Base-by-base conservation (phyloP, 2,888 invertebrate genomes). In the Noctua janthina region DNA sequence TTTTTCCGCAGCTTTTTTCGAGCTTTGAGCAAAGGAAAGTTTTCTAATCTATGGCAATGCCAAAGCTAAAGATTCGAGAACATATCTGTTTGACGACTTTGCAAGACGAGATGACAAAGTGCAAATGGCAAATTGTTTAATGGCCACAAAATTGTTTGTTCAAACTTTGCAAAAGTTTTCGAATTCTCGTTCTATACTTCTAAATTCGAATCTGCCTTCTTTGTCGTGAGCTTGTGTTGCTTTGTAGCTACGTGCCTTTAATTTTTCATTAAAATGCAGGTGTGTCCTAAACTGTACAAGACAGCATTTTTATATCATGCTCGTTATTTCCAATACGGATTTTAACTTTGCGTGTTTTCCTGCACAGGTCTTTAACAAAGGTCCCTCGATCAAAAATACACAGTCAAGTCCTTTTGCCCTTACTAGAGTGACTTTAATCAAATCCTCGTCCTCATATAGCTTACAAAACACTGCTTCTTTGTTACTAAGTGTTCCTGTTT, bases 401-500 rank as follows among this genome's bases (percentile, higher is more conserved):
- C 56, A 46, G 35, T 39, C 6, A 29, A 66, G 15, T 67, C 46
- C 29, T 73, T 81, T 43, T 39, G 75, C 23, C 43, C 39, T 82
- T 71, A 10, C 35, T 49, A 66, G 39, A 54, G 6, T 51, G 54
- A 35, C 20, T 70, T 73, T 54, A 56, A 68, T 70, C 59, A n/a
- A 56, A 77, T 74, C 15, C 15, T 20, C 13, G 54, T 54, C n/a
- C n/a, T 39, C 39, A 13, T 8, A 10, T 29, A 56, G 71, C 67
- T 35, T 54, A 68, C 76, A 66, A 62, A 71, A 81, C 82, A 81
- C 43, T 72, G 77, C 43, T n/a, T 51, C 66, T 66, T 74, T 78
- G 76, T 81, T 74, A 54, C 59, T 43, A 56, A 75, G 35, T 54
- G 23, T 83, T 64, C 43, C 15, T 76, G 29, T 64, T 80, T 82